Evolutionary conservation across 2,797 vertebrate species (phyloP).

Genomic region (Carapus acus): DNA sequence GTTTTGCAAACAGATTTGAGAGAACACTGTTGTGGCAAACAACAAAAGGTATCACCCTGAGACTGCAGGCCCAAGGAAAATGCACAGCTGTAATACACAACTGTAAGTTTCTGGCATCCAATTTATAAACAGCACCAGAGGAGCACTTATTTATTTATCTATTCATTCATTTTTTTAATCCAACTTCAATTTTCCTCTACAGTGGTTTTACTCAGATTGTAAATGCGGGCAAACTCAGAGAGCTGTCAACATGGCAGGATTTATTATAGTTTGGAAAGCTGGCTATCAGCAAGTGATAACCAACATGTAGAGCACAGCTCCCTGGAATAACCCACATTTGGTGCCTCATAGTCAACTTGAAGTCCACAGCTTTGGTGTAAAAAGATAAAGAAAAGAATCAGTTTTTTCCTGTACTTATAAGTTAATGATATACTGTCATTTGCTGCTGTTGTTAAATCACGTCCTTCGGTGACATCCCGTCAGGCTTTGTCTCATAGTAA

Average conservation of each 20-base stretch:
- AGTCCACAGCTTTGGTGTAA: conserved; percentile 40
- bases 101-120: conserved; percentile 72
- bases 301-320: conserved; percentile 65
- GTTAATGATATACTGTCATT: conserved; percentile 34
- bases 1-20: conserved; percentile 45
- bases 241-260: conserved; percentile 69
- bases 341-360: conserved; percentile 51
- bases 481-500: conserved; percentile 51
- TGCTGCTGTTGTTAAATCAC: conserved; percentile 31
- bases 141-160: conserved; percentile 76
- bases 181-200: conserved; percentile 80
- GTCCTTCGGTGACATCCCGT: conserved; percentile 44
- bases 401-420: conserved; percentile 35
- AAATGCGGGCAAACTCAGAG: conserved; percentile 70
- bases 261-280: conserved; percentile 71
- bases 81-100: conserved; percentile 75
- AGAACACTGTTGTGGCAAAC: conserved; percentile 33
- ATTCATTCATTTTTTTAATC: conserved; percentile 72
- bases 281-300: conserved; percentile 73
- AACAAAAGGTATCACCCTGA: too few relatives aligned
- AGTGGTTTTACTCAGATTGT: conserved; percentile 77
- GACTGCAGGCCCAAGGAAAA: conserved; percentile 56
- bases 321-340: conserved; percentile 57
- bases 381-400: conserved; percentile 54
- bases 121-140: conserved; percentile 72